Evolutionary conservation across 2,113 vertebrate genomes (phyloP).

Genomic region (Pseudonaja textilis): DNA sequence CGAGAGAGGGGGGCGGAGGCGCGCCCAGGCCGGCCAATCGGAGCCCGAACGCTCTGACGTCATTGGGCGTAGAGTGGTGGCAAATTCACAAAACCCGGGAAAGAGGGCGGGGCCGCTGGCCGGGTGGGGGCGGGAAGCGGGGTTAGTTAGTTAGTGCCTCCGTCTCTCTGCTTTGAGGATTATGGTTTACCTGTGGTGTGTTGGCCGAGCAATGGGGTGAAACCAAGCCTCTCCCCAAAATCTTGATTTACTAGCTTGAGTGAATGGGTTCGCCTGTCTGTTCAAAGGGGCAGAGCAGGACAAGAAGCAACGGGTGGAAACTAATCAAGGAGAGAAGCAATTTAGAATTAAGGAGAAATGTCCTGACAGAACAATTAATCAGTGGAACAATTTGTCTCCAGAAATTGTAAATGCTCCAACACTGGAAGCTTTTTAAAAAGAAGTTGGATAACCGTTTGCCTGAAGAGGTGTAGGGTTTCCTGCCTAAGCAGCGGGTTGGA

Average conservation of each 20-base stretch:
- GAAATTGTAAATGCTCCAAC: too few species aligned
- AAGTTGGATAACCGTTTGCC: too few species aligned
- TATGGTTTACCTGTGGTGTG: neutral
- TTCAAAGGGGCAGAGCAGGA: neutral
- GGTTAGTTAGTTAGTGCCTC: neutral
- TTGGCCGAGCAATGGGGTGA: neutral
- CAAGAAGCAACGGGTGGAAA: too few species aligned
- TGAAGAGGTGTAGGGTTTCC: too few species aligned
- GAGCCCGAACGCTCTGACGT: neutral
- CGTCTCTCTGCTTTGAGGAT: too few species aligned
- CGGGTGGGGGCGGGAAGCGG: accelerated
- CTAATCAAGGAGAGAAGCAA: too few species aligned
- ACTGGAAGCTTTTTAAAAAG: too few species aligned
- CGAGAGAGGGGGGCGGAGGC: neutral
- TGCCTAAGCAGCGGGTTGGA: too few species aligned
- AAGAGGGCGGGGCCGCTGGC: neutral
- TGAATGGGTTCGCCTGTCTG: neutral
- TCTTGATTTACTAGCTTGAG: neutral
- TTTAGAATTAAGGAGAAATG: too few species aligned
- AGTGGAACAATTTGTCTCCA: too few species aligned
- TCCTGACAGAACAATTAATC: too few species aligned
- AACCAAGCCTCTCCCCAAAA: neutral
- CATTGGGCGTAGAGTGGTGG: neutral
- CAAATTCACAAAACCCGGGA: neutral
- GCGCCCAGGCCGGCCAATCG: neutral